These are phyloP conservation scores for Busseola fusca DNA, from an alignment of 2,888 invertebrate species.

Conservation along the genomic window DNA sequence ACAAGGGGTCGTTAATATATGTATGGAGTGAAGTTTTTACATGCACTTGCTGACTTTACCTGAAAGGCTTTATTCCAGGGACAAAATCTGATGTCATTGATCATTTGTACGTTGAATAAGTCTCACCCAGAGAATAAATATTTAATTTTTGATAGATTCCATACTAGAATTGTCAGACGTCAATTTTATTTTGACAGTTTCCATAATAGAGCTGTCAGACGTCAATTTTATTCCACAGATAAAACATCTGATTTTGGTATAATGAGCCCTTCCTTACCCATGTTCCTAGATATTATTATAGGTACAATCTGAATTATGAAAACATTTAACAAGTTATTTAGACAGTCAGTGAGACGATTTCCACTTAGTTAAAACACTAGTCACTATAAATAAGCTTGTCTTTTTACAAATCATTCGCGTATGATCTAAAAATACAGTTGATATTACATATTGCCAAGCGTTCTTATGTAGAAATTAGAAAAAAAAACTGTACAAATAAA, in stretches of 20 bases:
- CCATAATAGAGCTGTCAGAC: neutral
- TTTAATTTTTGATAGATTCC: neutral
- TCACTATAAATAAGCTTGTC: constrained; percentile 74
- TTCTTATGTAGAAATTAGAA: constrained; percentile 66
- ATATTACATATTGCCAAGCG: constrained; percentile 67
- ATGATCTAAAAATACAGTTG: constrained; percentile 69
- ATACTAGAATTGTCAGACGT: neutral
- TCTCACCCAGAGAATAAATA: neutral
- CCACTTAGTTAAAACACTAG: constrained; percentile 62
- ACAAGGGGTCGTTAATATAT: constrained; percentile 31
- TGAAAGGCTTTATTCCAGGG: neutral
- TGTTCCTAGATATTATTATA: constrained; percentile 34
- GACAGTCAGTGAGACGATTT: constrained; percentile 64
- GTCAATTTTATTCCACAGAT: neutral
- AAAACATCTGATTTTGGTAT: neutral
- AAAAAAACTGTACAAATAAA: constrained; percentile 65
- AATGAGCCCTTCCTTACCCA: neutral
- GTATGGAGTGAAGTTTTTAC: neutral
- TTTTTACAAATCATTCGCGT: constrained; percentile 73
- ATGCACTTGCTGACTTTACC: neutral
- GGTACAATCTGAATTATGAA: constrained; percentile 56
- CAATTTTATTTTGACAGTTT: neutral
- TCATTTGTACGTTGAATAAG: too few species aligned
- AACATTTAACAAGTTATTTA: constrained; percentile 64
- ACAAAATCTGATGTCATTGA: neutral